phyloP scores from a whole-genome alignment of 2,113 vertebrate genomes.

The Meriones unguiculatus region DNA sequence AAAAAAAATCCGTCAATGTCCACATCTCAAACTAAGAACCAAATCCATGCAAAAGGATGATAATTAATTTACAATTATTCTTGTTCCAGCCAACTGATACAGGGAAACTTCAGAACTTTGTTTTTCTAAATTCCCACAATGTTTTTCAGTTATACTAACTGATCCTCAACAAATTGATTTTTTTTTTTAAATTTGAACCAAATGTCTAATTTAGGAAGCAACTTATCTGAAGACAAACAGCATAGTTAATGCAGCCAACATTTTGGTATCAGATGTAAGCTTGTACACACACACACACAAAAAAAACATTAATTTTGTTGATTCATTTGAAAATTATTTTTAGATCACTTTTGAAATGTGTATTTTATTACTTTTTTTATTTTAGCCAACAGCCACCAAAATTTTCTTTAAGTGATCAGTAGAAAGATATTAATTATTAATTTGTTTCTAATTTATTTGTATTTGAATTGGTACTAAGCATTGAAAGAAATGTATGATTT shows the following conservation, averaged over 20 bases:
- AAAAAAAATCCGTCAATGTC: conserved; percentile 25
- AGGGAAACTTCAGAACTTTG: conserved; percentile 76
- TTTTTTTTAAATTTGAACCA: conserved; percentile 67
- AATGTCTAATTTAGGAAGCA: conserved; percentile 62
- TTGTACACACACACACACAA: not conserved
- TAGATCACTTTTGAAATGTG: not conserved
- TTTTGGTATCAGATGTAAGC: not conserved
- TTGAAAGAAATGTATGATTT: not conserved
- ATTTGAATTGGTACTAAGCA: not conserved
- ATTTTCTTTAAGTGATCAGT: not conserved
- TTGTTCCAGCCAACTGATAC: conserved; percentile 70
- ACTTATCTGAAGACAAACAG: conserved; percentile 25
- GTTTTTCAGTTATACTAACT: conserved; percentile 72
- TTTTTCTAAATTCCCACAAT: conserved; percentile 68
- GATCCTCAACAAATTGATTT: conserved; percentile 60
- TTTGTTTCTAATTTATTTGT: not conserved
- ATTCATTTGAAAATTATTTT: not conserved
- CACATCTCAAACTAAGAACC: not conserved
- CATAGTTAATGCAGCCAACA: not conserved
- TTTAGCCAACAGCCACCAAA: not conserved
- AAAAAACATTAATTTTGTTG: not conserved
- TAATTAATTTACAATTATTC: conserved; percentile 65
- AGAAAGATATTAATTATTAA: not conserved
- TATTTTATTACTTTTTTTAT: not conserved
- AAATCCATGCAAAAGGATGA: conserved; percentile 74